Evolutionary conservation across 2,113 vertebrate species (phyloP).

Genomic region (Solea senegalensis): DNA sequence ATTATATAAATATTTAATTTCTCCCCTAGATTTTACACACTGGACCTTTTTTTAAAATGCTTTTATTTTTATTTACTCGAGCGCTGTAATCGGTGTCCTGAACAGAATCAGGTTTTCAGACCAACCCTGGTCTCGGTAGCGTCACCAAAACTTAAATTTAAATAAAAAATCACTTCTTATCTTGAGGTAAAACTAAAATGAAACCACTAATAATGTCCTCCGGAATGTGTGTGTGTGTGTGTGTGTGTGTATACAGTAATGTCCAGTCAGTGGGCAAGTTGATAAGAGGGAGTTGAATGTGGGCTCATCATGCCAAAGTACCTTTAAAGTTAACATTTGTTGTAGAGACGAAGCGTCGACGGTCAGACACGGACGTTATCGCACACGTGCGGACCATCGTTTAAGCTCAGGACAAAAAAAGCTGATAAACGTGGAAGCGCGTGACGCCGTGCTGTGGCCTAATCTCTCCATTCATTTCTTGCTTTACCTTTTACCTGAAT

Average conservation of each 20-base stretch:
- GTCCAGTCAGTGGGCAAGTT: too few species aligned
- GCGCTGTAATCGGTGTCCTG: not conserved
- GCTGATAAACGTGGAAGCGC: conserved; percentile 12
- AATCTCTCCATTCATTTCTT: conserved; percentile 6
- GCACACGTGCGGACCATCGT: conserved; percentile 25
- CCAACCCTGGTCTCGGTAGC: not conserved
- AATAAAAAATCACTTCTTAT: too few species aligned
- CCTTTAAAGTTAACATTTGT: conserved; percentile 22
- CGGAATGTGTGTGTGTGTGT: conserved; percentile 10
- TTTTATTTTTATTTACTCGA: too few species aligned
- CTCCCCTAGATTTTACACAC: too few species aligned
- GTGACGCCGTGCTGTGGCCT: conserved; percentile 14
- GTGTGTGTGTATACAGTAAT: too few species aligned
- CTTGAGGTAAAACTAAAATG: too few species aligned
- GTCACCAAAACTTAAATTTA: not conserved
- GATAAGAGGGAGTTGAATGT: conserved; percentile 10
- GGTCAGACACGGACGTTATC: conserved; percentile 15
- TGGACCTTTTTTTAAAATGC: too few species aligned
- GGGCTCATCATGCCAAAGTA: conserved; percentile 51
- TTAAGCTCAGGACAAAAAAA: conserved; percentile 52
- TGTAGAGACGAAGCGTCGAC: conserved; percentile 11
- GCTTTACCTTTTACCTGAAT: conserved; percentile 41
- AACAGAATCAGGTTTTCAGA: conserved; percentile 3
- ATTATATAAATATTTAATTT: too few species aligned
- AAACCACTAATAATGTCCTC: not conserved